Base-by-base conservation (phyloP, 2,113 vertebrate species). In the Caranx ignobilis region DNA sequence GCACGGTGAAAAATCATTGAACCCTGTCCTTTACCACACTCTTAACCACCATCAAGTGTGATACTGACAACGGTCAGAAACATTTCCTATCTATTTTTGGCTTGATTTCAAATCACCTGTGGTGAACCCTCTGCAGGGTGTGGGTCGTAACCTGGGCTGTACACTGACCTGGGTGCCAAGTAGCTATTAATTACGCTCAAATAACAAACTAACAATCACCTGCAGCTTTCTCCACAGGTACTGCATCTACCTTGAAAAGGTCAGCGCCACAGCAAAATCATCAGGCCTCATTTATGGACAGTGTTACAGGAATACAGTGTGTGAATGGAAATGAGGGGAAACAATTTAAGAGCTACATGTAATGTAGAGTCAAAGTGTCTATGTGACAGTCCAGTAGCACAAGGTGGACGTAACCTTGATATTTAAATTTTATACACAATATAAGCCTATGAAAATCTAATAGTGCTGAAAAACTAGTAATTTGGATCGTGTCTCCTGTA, bases 221-320 rank as follows among this genome's bases (percentile, higher is more conserved):
- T 77, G 60, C 26, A 8, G 35, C 50, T 37, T 59, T 60, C 76
- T 81, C 79, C 70, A 55, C 79, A 50, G 73, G 61, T 26, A 26
- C 26, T 26, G 26, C 32, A 4, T 2, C 68, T 50, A 62, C 12
- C 48, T 56, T 19, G 64, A 26, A 88, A 83, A 87, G 79, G 84
- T 87, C 82, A 61, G 56, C 18, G 12, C 12, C 10, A 26, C 37
- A 19, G 65, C 26, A 59, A 52, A 39, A 64, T 37, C 52, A 45
- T 13, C 55, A 54, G 2, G 16, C 31, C 75, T 55, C 48, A 39
- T 39, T 21, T 11, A 43, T 39, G 21, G 65, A 11, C 37, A 31
- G 26, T 48, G 76, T 55, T 5, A 8, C 9, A 18, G 16, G 9
- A 4, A 57, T 12, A 9, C 12, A 3, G 21, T 35, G 31, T 43